Evolutionary conservation across 2,888 invertebrate species (phyloP), one percentile per base, ranked within the genome.

Genomic region (Choristoneura rosaceana): DNA sequence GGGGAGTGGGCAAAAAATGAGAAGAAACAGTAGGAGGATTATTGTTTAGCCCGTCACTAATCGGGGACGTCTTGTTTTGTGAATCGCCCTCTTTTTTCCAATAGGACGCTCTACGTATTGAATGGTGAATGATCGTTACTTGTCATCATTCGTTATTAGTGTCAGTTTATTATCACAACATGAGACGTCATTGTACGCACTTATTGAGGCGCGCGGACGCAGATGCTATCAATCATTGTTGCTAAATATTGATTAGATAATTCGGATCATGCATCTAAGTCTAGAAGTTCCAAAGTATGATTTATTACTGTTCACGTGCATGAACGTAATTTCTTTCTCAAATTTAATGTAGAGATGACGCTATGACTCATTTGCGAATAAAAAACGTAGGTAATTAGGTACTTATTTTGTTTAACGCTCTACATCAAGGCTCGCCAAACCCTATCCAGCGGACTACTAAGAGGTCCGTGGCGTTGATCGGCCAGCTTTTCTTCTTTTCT

Each of bases 21-120:
- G 87, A 78, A 87, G 86, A 50, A 76, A 81, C 88, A 84, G 87
- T 84, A 84, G 85, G 83, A 77, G 79, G 78, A 86, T 87, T 81
- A 85, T 87, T 85, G 83, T 85, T 84, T 82, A 73, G 70, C 69
- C 80, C 76, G 83, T 82, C 81, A 84, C 84, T 85, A 84, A 87
- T 87, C 74, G 81, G 70, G 75, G 77, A 78, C 76, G 76, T 76
- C 74, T 77, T 79, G 69, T 73, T 74, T 75, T 63, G 63, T 63
- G 50, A 15, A 63, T 70, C 68, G 69, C 71, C 73, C 75, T 38
- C 7, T 38, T 38, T 38, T 75, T 77, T 76, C 76, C 45, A 79
- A 76, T 74, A 75, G 78, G 81, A 80, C 74, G 79, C 77, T 76
- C 80, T 65, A 68, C 70, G 71, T 74, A 69, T 66, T 71, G 73